A percentile compares a stretch with the other conserved stretches of the same genome.
Evolutionary conservation across 2,797 vertebrate genomes (phyloP).

Genomic region (Loriculus beryllinus): DNA sequence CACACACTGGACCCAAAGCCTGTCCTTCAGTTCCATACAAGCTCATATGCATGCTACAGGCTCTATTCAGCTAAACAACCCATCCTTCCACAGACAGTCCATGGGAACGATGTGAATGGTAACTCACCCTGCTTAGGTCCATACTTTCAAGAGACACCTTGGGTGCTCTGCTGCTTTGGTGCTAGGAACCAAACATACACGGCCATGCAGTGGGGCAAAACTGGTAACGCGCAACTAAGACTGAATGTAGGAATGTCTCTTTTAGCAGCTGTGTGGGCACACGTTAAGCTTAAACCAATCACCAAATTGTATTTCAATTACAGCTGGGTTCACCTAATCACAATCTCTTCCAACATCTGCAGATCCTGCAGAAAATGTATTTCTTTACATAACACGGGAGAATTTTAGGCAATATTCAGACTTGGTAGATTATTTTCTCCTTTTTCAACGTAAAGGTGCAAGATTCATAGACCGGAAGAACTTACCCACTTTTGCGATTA

Average conservation of each 20-base stretch:
- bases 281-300: not conserved
- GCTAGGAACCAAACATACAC: fast-evolving
- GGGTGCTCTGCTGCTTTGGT: not conserved
- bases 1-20: not conserved
- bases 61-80: too few species aligned
- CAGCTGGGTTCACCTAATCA: not conserved
- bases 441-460: not conserved
- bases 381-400: not conserved
- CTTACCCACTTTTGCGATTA: not conserved
- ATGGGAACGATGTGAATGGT: fast-evolving
- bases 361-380: not conserved
- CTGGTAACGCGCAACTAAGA: fast-evolving
- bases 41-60: fast-evolving
- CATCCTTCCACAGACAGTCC: fast-evolving
- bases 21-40: not conserved
- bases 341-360: not conserved
- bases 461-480: not conserved
- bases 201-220: fast-evolving
- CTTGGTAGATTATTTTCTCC: not conserved
- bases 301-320: not conserved
- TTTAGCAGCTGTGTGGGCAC: not conserved
- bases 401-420: not conserved
- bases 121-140: fast-evolving
- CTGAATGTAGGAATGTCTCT: not conserved
- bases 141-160: not conserved